Percentiles rank a stretch among this genome's conserved stretches.
Evolutionary conservation across 2,888 invertebrate genomes (phyloP).

Genomic region (Lasioglossum malachurum): DNA sequence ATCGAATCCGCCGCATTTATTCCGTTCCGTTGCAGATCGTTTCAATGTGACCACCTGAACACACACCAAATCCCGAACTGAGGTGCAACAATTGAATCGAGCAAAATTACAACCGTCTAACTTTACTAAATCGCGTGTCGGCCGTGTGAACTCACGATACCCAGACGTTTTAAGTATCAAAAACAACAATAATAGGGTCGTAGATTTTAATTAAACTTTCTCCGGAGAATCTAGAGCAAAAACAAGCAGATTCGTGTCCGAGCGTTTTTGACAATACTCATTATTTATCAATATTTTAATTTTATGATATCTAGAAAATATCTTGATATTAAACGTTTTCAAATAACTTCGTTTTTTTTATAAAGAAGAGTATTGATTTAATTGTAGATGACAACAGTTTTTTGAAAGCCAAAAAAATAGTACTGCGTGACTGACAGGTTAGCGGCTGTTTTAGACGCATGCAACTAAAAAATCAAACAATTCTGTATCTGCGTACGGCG

Average conservation of each 20-base stretch:
- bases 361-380: not conserved
- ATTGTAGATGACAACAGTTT: not conserved
- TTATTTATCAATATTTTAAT: too few relatives aligned
- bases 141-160: not conserved
- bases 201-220: too few relatives aligned
- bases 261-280: too few relatives aligned
- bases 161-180: too few relatives aligned
- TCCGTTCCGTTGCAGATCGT: constrained; percentile 43
- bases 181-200: too few relatives aligned
- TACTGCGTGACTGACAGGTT: not conserved
- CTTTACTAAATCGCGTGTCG: not conserved
- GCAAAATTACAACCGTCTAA: constrained; percentile 6
- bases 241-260: too few relatives aligned
- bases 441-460: not conserved
- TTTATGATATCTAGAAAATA: too few relatives aligned
- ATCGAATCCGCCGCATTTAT: constrained; percentile 61
- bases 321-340: too few relatives aligned
- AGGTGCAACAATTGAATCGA: not conserved
- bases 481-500: not conserved
- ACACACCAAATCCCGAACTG: constrained; percentile 12
- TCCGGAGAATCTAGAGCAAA: too few relatives aligned
- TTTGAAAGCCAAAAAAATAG: not conserved
- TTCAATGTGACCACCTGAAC: constrained; percentile 20
- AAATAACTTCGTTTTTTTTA: not conserved
- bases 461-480: not conserved